These are phyloP conservation scores for Ferrisia virgata DNA, from an alignment of 2,888 invertebrate genomes.

Conservation along the genomic window DNA sequence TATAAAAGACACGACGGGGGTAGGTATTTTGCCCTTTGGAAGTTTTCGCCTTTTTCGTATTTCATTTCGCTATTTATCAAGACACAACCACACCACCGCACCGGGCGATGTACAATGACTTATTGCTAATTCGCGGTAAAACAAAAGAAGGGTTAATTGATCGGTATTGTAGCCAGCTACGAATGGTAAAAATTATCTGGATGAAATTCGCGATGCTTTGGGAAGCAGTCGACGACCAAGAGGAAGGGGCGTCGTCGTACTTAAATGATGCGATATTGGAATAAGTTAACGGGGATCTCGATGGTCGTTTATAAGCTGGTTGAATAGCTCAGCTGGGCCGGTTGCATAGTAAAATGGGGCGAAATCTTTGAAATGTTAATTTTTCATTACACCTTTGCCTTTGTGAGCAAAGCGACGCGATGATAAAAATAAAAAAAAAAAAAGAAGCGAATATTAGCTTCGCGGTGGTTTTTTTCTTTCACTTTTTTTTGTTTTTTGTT, in stretches of 20 bases:
- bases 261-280: too few species aligned
- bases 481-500: background rate
- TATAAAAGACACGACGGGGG: background rate
- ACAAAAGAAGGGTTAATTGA: background rate
- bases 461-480: background rate
- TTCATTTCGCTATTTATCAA: background rate
- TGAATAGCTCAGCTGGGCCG: background rate
- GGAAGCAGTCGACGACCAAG: background rate
- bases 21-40: background rate
- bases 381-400: background rate
- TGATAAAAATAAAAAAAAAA: too few species aligned
- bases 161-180: conserved; percentile 5
- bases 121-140: background rate
- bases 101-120: background rate
- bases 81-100: background rate
- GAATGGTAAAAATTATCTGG: background rate
- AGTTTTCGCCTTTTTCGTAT: background rate
- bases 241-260: too few species aligned
- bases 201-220: background rate
- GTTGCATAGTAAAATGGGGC: background rate
- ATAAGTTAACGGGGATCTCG: background rate
- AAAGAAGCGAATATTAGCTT: background rate
- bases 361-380: background rate
- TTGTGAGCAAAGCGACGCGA: background rate
- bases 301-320: background rate